Base-by-base conservation (phyloP, 2,888 invertebrate genomes). In the Plutella xylostella region DNA sequence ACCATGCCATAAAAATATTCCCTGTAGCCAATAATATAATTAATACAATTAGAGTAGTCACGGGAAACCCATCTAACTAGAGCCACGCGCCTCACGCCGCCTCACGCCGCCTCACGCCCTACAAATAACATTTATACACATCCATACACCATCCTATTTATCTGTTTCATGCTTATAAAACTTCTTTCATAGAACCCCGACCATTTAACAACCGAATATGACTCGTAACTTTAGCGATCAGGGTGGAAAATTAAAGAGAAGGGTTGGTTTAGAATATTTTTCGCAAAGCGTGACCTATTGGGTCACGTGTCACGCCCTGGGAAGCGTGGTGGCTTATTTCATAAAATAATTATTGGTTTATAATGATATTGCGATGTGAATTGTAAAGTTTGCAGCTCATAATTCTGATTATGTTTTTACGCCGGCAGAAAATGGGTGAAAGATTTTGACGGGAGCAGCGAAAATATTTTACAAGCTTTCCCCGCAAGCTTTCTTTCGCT, bases 21-120 rank as follows among this genome's bases (percentile, higher is more conserved):
- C n/a, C n/a, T n/a, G n/a, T n/a, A n/a, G n/a, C n/a, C n/a, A n/a
- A n/a, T n/a, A n/a, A n/a, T n/a, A n/a, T n/a, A n/a, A n/a, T n/a
- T n/a, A n/a, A n/a, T n/a, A 51, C 51, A 55, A 38, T 42, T 19
- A 7, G 33, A 12, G 22, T 21, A 17, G 72, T 77, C 79, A 80
- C 78, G 82, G 82, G 77, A 78, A 76, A 64, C 45, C 55, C 38
- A 35, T 39, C 58, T 75, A 80, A 82, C 72, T 55, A 66, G 55
- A 51, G 60, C 42, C 82, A 77, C 82, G 77, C 71, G 22, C 7
- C 39, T 14, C 25, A 14, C 39, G 17, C 39, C 15, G 25, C 39
- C 34, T 34, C 21, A 42, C 25, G 9, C 15, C 15, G 17, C 6
- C 4, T n/a, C 34, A 34, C 34, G 33, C 33, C 33, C 33, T 33